Conservation (phyloP, 2,888 invertebrate genomes). For the Ennomos fuscantarius region DNA sequence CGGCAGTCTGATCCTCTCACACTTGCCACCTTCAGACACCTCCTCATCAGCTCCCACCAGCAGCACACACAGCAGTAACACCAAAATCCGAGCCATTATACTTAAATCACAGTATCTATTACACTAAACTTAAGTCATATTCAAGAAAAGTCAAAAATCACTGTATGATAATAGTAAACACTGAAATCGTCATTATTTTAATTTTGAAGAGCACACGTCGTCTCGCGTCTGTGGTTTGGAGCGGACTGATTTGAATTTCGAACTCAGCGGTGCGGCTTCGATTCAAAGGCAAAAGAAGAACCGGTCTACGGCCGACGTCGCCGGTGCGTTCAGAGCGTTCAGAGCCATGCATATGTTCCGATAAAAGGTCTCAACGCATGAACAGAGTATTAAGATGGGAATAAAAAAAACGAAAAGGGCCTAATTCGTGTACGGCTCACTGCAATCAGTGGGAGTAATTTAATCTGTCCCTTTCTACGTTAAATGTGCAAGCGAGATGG, state of each 20-base stretch:
- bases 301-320: conserved; percentile 59
- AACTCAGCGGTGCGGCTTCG: conserved; percentile 7
- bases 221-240: conserved; percentile 47
- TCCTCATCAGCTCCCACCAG: conserved; percentile 76
- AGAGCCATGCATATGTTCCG: conserved; percentile 77
- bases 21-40: conserved; percentile 84
- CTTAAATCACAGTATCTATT: conserved; percentile 52
- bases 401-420: conserved; percentile 70
- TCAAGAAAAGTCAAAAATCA: conserved; percentile 66
- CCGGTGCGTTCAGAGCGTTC: conserved; percentile 65
- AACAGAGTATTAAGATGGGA: conserved; percentile 79
- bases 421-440: conserved; percentile 82
- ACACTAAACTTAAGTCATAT: conserved; percentile 63
- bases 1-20: conserved; percentile 91
- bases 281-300: conserved; percentile 76
- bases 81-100: conserved; percentile 76
- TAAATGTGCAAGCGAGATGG: conserved; percentile 50
- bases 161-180: conserved; percentile 60
- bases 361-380: conserved; percentile 81
- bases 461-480: conserved; percentile 57
- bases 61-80: conserved; percentile 65
- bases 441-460: conserved; percentile 82
- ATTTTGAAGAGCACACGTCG: conserved; percentile 49
- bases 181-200: conserved; percentile 64
- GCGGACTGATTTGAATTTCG: conserved; percentile 70